Base-by-base conservation (phyloP, 2,113 vertebrate genomes). In the Ciconia stormi region DNA sequence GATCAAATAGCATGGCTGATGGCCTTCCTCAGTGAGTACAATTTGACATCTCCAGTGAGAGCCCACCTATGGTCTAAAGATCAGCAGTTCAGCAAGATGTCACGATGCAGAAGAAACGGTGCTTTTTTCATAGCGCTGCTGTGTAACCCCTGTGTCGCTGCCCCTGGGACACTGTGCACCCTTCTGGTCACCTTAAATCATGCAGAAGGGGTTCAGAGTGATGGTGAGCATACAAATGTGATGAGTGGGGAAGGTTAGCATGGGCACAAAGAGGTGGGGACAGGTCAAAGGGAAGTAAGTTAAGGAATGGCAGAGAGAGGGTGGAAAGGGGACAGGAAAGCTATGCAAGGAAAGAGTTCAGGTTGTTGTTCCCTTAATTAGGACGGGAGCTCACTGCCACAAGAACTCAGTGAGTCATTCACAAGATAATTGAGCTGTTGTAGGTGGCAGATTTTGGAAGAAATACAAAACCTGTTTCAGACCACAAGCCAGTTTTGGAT, bases 321-420 rank as follows among this genome's bases (percentile, higher is more conserved):
- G 42, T 74, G 30, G 63, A 78, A 89, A 73, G 25, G 56, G 72
- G 61, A 30, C 46, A 65, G 71, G 81, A 88, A 80, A 86, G 17
- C 53, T 65, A 21, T 16, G 38, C 30, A 73, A 58, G 22, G 58
- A 62, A 61, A 40, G 49, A 93, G 44, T 71, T 97, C 87, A 82
- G 70, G 84, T 85, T 77, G 81, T 40, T 95, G 78, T 72, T 95
- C 47, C 63, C 55, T 88, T 87, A 94, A 94, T 95, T 91, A 94
- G 82, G 88, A 85, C 4, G 15, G 78, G 53, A 96, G 58, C 87
- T 95, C 84, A n/a, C 79, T 97, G 93, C 90, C 79, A 80, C 69
- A 76, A 96, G 90, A 86, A 19, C 87, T 92, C 61, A 44, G 66
- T 97, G 96, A 97, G 74, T 97, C 96, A 97, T 94, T 87, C 9